Evolutionary conservation across 2,888 invertebrate genomes (phyloP).

Genomic region (Metallyticus violacea): DNA sequence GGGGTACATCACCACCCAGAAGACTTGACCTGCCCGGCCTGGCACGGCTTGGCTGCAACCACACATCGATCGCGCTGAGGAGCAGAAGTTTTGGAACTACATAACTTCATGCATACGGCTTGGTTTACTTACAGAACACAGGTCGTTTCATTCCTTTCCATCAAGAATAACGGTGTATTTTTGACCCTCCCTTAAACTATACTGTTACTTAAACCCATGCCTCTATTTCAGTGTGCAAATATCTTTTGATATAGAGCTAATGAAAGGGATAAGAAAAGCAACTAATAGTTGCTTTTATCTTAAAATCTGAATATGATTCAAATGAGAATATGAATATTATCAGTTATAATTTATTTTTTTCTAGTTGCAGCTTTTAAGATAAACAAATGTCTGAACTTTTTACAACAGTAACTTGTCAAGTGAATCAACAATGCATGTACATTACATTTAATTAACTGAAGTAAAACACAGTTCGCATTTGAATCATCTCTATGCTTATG

Average conservation of each 20-base stretch:
- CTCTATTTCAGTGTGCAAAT: background rate
- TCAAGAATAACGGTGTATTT: background rate
- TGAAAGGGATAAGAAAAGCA: background rate
- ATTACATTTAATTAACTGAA: no score
- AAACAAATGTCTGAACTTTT: no score
- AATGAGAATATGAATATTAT: background rate
- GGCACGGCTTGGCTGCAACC: background rate
- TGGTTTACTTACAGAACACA: conserved; percentile 23
- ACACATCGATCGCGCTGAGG: background rate
- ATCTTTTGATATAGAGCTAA: background rate
- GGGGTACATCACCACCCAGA: conserved; percentile 24
- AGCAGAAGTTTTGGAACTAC: background rate
- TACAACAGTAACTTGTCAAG: no score
- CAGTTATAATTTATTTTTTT: no score
- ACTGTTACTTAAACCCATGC: background rate
- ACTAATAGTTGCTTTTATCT: background rate
- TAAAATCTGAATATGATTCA: background rate
- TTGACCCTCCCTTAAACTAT: background rate
- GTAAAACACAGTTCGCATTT: background rate
- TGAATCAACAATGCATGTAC: no score
- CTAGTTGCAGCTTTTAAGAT: no score
- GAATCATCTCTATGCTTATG: background rate
- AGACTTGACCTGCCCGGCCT: background rate
- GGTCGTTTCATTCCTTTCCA: background rate
- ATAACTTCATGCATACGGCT: conserved; percentile 20